A percentile compares a stretch with the other conserved stretches of the same genome.
Evolutionary conservation across 2,113 vertebrate species (phyloP).

Genomic region (Riparia riparia): DNA sequence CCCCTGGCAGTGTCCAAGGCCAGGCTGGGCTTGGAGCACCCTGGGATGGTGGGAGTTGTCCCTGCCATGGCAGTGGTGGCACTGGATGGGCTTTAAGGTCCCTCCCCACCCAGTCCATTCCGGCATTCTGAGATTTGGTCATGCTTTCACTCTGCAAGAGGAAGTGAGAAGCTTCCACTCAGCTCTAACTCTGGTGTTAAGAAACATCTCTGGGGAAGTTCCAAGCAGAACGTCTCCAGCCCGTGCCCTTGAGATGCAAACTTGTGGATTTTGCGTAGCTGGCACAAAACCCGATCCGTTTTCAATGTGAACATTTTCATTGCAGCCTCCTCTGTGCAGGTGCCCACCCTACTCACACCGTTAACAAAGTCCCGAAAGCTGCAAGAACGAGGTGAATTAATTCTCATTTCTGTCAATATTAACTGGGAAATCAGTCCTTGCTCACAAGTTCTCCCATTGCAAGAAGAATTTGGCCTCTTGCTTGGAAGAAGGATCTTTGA

Average conservation of each 20-base stretch:
- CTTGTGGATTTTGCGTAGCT: not conserved
- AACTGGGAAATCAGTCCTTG: not conserved
- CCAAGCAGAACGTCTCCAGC: not conserved
- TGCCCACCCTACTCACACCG: not conserved
- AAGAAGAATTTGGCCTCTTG: not conserved
- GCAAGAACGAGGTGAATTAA: not conserved
- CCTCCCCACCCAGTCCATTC: not conserved
- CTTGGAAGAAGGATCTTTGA: not conserved
- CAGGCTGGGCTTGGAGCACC: rapidly evolving
- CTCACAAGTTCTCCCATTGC: not conserved
- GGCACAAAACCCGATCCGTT: not conserved
- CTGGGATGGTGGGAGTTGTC: rapidly evolving
- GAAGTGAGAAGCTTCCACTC: constrained; percentile 41
- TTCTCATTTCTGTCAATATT: not conserved
- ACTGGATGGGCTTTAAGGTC: rapidly evolving
- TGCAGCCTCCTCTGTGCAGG: not conserved
- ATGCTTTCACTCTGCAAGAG: not conserved
- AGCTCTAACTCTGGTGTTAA: not conserved
- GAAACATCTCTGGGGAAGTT: constrained; percentile 21
- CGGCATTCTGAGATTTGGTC: not conserved
- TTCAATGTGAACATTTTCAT: not conserved
- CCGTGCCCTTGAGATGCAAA: not conserved
- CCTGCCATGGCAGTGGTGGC: not conserved
- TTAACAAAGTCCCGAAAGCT: not conserved
- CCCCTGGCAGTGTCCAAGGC: not conserved